A percentile compares a stretch with the other conserved stretches of the same genome.
These are phyloP conservation scores for Odocoileus hemionus DNA, from an alignment of 2,113 vertebrate species.

Conservation along the genomic window DNA sequence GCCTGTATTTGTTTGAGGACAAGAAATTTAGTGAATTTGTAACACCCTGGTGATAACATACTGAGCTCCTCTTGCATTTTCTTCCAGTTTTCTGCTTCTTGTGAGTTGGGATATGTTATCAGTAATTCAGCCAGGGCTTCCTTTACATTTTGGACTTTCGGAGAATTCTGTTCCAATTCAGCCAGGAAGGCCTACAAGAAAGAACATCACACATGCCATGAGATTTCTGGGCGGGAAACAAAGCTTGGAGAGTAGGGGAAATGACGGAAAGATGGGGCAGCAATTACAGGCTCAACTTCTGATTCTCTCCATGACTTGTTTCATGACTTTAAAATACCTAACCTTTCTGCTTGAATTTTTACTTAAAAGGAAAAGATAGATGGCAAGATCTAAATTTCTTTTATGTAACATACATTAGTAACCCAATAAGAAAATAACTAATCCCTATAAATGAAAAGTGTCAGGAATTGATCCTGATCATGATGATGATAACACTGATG, in stretches of 20 bases:
- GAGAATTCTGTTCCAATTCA: conserved; percentile 90
- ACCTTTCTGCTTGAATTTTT: conserved; percentile 16
- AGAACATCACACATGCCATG: conserved; percentile 1
- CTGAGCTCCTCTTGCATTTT: conserved; percentile 93
- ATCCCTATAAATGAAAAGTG: background rate
- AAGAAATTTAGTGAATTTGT: conserved; percentile 1
- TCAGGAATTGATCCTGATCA: background rate
- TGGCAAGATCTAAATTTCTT: background rate
- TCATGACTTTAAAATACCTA: conserved; percentile 1
- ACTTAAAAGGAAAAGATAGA: conserved; percentile 25
- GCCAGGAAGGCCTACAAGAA: conserved; percentile 88
- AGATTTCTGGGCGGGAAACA: background rate
- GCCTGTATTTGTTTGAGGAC: conserved; percentile 18
- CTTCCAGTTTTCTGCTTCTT: conserved; percentile 92
- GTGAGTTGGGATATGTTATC: conserved; percentile 90
- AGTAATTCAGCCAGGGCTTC: conserved; percentile 87
- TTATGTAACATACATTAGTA: background rate
- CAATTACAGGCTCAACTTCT: background rate
- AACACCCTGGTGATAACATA: conserved; percentile 75
- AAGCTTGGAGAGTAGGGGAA: background rate
- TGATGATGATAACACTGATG: background rate
- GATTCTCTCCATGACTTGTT: background rate
- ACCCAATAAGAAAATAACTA: background rate
- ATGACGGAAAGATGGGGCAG: background rate
- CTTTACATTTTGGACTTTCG: conserved; percentile 92